These are phyloP conservation scores for Malurus leucopterus DNA, from an alignment of 2,797 vertebrate species.

Conservation along the genomic window DNA sequence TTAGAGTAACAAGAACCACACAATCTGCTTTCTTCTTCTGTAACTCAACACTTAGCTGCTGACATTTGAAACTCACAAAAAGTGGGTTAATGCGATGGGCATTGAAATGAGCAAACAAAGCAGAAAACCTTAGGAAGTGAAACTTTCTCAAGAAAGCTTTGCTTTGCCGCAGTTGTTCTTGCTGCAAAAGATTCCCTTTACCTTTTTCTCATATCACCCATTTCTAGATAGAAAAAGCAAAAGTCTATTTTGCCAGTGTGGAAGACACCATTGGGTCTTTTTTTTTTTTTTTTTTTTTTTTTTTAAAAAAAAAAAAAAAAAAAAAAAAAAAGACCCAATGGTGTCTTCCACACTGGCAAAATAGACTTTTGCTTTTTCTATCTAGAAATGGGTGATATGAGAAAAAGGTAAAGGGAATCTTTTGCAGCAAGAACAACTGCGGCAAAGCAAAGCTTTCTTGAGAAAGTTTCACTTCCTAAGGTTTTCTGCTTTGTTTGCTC, in stretches of 20 bases:
- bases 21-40: neutral
- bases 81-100: slow-evolving; percentile 32
- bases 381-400: neutral
- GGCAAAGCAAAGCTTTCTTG: slow-evolving; percentile 37
- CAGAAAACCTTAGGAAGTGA: slow-evolving; percentile 53
- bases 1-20: neutral
- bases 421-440: neutral
- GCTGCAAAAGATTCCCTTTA: neutral
- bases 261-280: neutral
- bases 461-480: slow-evolving; percentile 63
- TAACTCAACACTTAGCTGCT: neutral
- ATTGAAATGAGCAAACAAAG: slow-evolving; percentile 50
- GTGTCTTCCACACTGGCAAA: neutral
- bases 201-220: neutral
- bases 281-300: neutral
- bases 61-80: slow-evolving; percentile 22
- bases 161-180: neutral
- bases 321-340: neutral
- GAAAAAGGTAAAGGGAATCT: neutral
- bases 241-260: neutral
- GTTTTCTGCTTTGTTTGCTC: slow-evolving; percentile 43
- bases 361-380: neutral
- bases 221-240: neutral
- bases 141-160: slow-evolving; percentile 59
- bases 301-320: neutral